Percentiles rank a stretch among this genome's conserved stretches.
Evolutionary conservation across 2,113 vertebrate genomes (phyloP).

Genomic region (Synodontis membranacea): DNA sequence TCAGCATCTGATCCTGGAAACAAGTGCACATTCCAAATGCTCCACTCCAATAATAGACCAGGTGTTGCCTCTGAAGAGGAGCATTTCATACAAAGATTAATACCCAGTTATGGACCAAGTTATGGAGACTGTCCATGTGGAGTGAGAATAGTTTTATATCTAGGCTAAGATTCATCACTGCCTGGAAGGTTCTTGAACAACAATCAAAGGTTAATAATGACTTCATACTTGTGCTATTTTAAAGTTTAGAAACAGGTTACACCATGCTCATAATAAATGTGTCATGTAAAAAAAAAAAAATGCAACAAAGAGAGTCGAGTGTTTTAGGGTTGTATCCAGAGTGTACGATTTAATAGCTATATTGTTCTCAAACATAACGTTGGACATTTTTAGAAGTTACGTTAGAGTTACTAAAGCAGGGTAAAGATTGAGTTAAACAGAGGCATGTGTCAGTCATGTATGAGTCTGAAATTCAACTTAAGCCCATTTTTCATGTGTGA

Average conservation of each 20-base stretch:
- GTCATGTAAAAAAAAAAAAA: not conserved
- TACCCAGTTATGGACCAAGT: not conserved
- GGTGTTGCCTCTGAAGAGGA: not conserved
- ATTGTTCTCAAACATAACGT: not conserved
- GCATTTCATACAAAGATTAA: not conserved
- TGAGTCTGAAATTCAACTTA: not conserved
- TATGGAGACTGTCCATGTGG: not conserved
- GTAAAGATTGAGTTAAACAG: not conserved
- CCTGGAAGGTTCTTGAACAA: not conserved
- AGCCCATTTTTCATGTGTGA: not conserved
- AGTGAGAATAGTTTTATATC: not conserved
- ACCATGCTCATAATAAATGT: not conserved
- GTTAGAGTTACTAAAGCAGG: not conserved
- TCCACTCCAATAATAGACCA: not conserved
- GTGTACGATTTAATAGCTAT: not conserved
- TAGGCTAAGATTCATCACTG: not conserved
- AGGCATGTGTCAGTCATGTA: not conserved
- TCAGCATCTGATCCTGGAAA: not conserved
- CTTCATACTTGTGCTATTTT: not conserved
- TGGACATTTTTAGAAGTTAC: not conserved
- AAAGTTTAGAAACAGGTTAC: not conserved
- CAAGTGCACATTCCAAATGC: not conserved
- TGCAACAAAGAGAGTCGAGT: not conserved
- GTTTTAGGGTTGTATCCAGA: not conserved
- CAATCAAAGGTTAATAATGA: not conserved